Percentiles rank a stretch among this genome's conserved stretches.
Conservation (phyloP, 2,888 invertebrate genomes). For the Platycheirus albimanus region DNA sequence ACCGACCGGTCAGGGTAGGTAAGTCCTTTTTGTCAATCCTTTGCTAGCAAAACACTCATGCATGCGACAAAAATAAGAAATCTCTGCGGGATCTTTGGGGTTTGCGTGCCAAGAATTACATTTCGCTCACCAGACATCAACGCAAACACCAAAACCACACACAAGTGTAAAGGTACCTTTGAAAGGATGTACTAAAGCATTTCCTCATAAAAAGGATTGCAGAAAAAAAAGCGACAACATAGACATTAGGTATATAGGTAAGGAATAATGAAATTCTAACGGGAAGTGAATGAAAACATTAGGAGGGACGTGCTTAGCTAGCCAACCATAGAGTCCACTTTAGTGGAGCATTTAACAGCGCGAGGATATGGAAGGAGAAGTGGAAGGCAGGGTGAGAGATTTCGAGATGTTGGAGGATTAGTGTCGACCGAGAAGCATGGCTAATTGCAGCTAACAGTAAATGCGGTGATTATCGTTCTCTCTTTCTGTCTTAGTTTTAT, state of each 20-base stretch:
- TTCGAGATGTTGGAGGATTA: slow-evolving; percentile 36
- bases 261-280: slow-evolving; percentile 56
- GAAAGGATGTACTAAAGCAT: no score
- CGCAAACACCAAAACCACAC: no score
- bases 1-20: slow-evolving; percentile 8
- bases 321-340: slow-evolving; percentile 55
- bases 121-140: no score
- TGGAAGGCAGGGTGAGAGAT: slow-evolving; percentile 33
- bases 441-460: slow-evolving; percentile 57
- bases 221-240: slow-evolving; percentile 13
- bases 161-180: no score
- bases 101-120: slow-evolving; percentile 53
- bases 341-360: slow-evolving; percentile 36
- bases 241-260: slow-evolving; percentile 1
- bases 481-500: slow-evolving; percentile 17
- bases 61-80: slow-evolving; percentile 22
- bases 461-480: slow-evolving; percentile 32
- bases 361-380: slow-evolving; percentile 1
- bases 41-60: slow-evolving; percentile 19
- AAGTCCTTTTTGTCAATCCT: slow-evolving; percentile 14
- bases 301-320: slow-evolving; percentile 61
- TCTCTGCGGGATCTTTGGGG: slow-evolving; percentile 40
- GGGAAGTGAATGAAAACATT: slow-evolving; percentile 67
- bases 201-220: slow-evolving; percentile 2
- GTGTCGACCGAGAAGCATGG: slow-evolving; percentile 43